Percentiles rank a stretch among this genome's conserved stretches.
These are phyloP conservation scores for Pelusios castaneus DNA, from an alignment of 2,113 vertebrate species.

Conservation along the genomic window DNA sequence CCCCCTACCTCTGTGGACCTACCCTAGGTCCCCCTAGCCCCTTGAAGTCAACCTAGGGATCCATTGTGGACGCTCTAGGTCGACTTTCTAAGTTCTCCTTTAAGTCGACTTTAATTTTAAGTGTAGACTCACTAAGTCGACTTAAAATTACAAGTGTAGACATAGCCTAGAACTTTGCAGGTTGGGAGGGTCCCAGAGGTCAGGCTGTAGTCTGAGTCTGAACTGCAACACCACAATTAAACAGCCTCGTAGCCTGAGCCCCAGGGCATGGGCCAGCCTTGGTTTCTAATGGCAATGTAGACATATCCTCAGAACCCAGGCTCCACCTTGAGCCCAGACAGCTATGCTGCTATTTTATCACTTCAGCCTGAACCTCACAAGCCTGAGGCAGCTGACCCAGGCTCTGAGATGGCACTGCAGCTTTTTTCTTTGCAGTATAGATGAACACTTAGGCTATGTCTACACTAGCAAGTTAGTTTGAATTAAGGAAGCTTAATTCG, in stretches of 20 bases:
- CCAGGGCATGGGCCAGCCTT: not conserved
- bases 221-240: not conserved
- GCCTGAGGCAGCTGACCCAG: not conserved
- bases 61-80: too few relatives aligned
- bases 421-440: not conserved
- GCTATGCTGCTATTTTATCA: not conserved
- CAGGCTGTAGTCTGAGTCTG: not conserved
- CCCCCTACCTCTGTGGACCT: too few relatives aligned
- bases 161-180: too few relatives aligned
- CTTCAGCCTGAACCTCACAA: not conserved
- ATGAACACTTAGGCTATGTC: too few relatives aligned
- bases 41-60: too few relatives aligned
- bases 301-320: not conserved
- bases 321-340: not conserved
- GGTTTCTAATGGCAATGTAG: not conserved
- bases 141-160: too few relatives aligned
- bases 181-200: not conserved
- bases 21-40: too few relatives aligned
- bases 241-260: not conserved
- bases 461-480: too few relatives aligned
- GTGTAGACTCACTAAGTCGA: too few relatives aligned
- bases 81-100: too few relatives aligned
- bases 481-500: too few relatives aligned
- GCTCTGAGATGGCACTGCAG: not conserved
- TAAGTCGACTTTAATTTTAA: too few relatives aligned